Evolutionary conservation across 2,113 vertebrate species (phyloP).

Genomic region (Calypte anna): DNA sequence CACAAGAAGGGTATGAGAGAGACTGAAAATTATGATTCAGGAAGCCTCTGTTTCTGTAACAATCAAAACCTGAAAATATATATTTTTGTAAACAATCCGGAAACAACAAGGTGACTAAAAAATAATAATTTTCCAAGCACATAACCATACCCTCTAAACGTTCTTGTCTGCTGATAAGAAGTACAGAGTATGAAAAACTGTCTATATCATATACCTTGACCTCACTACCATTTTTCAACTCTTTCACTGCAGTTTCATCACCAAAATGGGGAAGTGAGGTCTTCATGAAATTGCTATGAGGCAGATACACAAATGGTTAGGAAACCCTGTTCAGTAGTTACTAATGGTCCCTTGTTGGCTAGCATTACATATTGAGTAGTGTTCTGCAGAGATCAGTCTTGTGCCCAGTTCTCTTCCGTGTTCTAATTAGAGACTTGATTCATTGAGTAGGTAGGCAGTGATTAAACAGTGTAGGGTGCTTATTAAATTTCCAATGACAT

Average conservation of each 20-base stretch:
- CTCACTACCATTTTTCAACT: background rate
- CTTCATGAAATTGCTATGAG: background rate
- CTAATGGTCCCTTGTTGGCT: background rate
- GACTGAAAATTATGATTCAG: background rate
- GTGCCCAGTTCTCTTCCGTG: slow-evolving; percentile 50
- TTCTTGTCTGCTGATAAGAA: background rate
- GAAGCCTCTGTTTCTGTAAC: background rate
- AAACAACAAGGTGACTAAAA: background rate
- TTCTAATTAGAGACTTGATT: slow-evolving; percentile 63
- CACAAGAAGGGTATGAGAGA: background rate
- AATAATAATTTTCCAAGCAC: background rate
- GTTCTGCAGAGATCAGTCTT: slow-evolving; percentile 46
- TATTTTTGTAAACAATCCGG: background rate
- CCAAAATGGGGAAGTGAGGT: background rate
- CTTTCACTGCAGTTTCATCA: background rate
- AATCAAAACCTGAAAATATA: background rate
- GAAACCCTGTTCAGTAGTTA: background rate
- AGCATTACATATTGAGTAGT: background rate
- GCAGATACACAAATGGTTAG: background rate
- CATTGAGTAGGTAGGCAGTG: slow-evolving; percentile 50
- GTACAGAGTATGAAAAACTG: background rate
- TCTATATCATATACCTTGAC: background rate
- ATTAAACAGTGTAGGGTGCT: slow-evolving; percentile 58
- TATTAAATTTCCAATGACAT: slow-evolving; percentile 71
- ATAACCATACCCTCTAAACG: background rate